A percentile compares a stretch with the other conserved stretches of the same genome.
Conservation (phyloP, 2,797 vertebrate species). For the Paguma larvata region DNA sequence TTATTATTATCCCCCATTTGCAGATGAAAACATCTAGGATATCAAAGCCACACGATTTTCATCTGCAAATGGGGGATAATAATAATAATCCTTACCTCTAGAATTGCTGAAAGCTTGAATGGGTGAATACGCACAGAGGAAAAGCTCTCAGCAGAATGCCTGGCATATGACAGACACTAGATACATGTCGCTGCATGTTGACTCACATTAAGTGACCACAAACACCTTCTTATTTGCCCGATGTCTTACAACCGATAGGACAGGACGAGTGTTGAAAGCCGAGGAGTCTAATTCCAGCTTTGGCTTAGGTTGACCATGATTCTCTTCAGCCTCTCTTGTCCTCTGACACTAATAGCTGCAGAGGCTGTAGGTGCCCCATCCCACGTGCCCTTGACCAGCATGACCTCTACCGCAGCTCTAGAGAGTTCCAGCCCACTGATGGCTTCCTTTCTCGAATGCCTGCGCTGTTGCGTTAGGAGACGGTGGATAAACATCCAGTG, state of each 20-base stretch:
- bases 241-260: background rate
- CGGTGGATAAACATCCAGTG: background rate
- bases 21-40: background rate
- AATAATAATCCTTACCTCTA: too few relatives aligned
- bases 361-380: background rate
- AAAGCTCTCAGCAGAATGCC: background rate
- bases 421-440: background rate
- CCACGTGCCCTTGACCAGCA: background rate
- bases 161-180: background rate
- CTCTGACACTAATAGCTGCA: background rate
- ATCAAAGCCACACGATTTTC: background rate
- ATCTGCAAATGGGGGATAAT: too few relatives aligned
- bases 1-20: background rate
- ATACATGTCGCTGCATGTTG: background rate
- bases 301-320: background rate
- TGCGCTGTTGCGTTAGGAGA: background rate
- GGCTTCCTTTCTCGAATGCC: background rate
- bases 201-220: conserved; percentile 36
- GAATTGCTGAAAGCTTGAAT: too few relatives aligned
- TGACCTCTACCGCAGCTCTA: background rate
- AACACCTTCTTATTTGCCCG: background rate
- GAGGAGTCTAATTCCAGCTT: background rate
- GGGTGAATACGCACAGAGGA: background rate
- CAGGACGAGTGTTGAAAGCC: background rate
- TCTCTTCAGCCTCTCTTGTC: background rate